These are phyloP conservation scores for Lota lota DNA, from an alignment of 2,113 vertebrate species.

Conservation along the genomic window DNA sequence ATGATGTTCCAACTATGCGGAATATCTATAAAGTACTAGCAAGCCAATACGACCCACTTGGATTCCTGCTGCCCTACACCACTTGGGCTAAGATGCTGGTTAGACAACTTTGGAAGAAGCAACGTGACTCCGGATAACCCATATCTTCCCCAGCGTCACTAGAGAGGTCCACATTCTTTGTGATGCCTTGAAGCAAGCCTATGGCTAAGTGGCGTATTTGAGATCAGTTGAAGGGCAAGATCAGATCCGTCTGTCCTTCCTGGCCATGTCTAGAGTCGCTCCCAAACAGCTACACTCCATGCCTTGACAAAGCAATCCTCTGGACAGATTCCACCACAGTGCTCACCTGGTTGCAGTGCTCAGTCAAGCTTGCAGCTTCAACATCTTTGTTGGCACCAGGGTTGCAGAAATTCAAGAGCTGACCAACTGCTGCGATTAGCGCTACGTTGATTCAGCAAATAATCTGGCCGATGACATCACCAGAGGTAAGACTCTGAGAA, in stretches of 20 bases:
- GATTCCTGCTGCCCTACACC: not conserved
- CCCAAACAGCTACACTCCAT: constrained; percentile 9
- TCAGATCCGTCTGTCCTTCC: constrained; percentile 10
- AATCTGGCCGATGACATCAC: constrained; percentile 8
- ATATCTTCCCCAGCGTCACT: not conserved
- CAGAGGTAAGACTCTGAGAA: constrained; percentile 2
- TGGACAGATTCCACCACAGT: constrained; percentile 14
- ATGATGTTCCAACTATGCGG: no score
- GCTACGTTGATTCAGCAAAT: constrained; percentile 1
- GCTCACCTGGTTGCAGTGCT: constrained; percentile 14
- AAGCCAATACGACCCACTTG: not conserved
- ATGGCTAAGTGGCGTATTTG: constrained; percentile 14
- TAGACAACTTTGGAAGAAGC: not conserved
- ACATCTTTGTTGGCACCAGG: not conserved
- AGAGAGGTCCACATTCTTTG: not conserved
- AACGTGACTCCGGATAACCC: not conserved
- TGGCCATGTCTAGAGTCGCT: not conserved
- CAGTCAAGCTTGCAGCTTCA: constrained; percentile 9
- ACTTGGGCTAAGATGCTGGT: not conserved
- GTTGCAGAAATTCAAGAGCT: not conserved
- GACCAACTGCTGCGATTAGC: not conserved
- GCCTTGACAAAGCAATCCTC: not conserved
- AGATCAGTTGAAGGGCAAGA: not conserved
- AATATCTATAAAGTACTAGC: not conserved
- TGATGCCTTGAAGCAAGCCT: constrained; percentile 23